These are phyloP conservation scores for Gadopsis bispinosus DNA, from an alignment of 2,797 vertebrate genomes.

Conservation along the genomic window DNA sequence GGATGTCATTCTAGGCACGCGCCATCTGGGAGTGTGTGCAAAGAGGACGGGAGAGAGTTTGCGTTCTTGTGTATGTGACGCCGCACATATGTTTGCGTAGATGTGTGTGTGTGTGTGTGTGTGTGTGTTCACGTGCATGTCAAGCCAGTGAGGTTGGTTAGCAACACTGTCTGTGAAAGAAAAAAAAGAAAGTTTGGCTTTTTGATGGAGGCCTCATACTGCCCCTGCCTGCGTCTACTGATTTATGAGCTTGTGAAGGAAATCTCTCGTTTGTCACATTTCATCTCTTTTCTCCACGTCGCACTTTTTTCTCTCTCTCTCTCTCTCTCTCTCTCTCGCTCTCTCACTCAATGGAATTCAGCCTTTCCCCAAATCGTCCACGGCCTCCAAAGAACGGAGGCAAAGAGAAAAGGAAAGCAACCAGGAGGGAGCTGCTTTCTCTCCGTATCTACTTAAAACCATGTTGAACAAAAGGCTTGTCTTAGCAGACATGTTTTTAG, in stretches of 20 bases:
- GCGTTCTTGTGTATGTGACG: constrained; percentile 42
- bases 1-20: constrained; percentile 71
- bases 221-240: constrained; percentile 65
- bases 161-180: constrained; percentile 61
- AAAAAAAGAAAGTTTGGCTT: constrained; percentile 41
- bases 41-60: constrained; percentile 32
- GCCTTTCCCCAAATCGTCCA: constrained; percentile 50
- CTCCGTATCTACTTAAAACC: constrained; percentile 50
- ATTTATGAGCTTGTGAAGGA: constrained; percentile 83
- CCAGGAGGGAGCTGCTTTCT: constrained; percentile 31
- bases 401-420: constrained; percentile 11
- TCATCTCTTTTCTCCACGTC: constrained; percentile 73
- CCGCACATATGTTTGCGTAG: constrained; percentile 60
- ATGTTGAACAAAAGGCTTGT: constrained; percentile 49
- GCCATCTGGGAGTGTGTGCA: constrained; percentile 69
- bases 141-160: constrained; percentile 63
- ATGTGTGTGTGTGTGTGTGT: constrained; percentile 68
- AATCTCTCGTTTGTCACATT: constrained; percentile 85
- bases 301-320: constrained; percentile 34
- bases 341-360: constrained; percentile 38
- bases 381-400: constrained; percentile 20
- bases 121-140: constrained; percentile 56
- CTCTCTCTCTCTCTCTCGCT: not conserved
- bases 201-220: constrained; percentile 62
- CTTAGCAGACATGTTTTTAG: constrained; percentile 50